A percentile compares a stretch with the other conserved stretches of the same genome.
Evolutionary conservation across 2,113 vertebrate genomes (phyloP).

Genomic region (Otolemur garnettii): DNA sequence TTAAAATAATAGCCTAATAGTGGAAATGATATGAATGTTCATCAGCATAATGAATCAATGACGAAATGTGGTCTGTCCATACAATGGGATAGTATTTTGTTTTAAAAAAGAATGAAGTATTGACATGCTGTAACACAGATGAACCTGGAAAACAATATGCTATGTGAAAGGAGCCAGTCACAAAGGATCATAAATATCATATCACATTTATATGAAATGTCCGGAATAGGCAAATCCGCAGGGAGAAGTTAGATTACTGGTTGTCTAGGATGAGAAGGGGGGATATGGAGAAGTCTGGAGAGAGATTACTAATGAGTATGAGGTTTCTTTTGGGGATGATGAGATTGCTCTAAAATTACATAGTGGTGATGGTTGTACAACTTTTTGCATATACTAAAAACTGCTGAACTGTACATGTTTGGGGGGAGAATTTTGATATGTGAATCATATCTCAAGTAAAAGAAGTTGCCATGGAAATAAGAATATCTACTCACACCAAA

Average conservation of each 20-base stretch:
- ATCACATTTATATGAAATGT: neutral
- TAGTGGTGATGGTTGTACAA: neutral
- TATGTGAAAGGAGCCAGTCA: neutral
- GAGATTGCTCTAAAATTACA: constrained; percentile 14
- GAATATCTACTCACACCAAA: constrained; percentile 12
- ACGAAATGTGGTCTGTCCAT: neutral
- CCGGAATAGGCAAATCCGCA: neutral
- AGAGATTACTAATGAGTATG: neutral
- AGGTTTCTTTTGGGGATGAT: neutral
- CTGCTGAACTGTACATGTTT: neutral
- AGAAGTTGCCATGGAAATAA: neutral
- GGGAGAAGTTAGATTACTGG: neutral
- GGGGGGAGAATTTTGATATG: neutral
- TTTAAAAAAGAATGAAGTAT: neutral
- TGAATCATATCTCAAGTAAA: constrained; percentile 30
- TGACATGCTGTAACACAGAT: neutral
- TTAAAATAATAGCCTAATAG: neutral
- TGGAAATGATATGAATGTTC: neutral
- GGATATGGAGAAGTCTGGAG: neutral
- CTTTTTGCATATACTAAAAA: too few species aligned
- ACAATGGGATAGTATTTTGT: neutral
- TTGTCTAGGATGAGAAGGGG: neutral
- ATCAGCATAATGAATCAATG: neutral
- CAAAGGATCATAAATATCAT: neutral
- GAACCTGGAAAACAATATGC: neutral